A percentile compares a stretch with the other conserved stretches of the same genome.
These are phyloP conservation scores for Sula dactylatra DNA, from an alignment of 2,113 vertebrate species.

Conservation along the genomic window DNA sequence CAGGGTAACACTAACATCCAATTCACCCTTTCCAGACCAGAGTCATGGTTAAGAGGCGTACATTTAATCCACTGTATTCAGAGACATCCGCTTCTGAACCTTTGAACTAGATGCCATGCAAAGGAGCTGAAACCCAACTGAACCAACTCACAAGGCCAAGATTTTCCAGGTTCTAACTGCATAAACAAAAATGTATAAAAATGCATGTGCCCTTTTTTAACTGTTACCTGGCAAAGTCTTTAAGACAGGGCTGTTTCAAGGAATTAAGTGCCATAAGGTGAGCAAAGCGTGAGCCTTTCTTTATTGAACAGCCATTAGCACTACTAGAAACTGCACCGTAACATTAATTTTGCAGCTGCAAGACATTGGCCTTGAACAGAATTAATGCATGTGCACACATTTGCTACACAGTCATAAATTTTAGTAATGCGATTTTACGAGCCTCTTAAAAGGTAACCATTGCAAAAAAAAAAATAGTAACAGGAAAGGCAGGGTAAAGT, in stretches of 20 bases:
- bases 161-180: background rate
- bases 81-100: background rate
- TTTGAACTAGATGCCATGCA: background rate
- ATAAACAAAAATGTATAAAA: background rate
- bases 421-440: background rate
- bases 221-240: background rate
- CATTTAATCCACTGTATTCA: background rate
- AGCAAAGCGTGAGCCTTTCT: background rate
- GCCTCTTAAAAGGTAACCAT: background rate
- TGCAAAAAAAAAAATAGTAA: background rate
- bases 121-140: background rate
- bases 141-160: background rate
- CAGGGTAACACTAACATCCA: background rate
- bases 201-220: background rate
- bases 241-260: background rate
- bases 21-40: background rate
- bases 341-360: background rate
- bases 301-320: background rate
- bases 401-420: constrained; percentile 1
- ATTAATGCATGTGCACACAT: background rate
- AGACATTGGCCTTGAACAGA: background rate
- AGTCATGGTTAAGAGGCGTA: background rate
- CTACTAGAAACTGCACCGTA: background rate
- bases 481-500: constrained; percentile 3
- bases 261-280: background rate